A percentile compares a stretch with the other conserved stretches of the same genome.
phyloP scores from a whole-genome alignment of 2,888 invertebrate species.

The Melanostoma mellinum region DNA sequence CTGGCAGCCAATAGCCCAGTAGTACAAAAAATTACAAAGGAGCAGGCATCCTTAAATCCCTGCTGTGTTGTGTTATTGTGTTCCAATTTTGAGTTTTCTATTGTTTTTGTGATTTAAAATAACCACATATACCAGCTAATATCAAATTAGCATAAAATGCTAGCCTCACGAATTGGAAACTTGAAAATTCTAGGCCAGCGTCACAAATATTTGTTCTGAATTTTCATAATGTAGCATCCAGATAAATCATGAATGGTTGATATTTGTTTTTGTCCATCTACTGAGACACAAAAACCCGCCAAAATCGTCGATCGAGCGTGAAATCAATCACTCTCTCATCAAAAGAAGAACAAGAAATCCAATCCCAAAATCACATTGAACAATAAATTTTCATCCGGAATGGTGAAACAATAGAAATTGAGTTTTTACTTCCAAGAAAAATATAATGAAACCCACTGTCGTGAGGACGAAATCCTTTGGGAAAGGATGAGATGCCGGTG shows the following conservation, averaged over 20 bases:
- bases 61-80: conserved; percentile 49
- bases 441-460: conserved; percentile 53
- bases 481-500: conserved; percentile 7
- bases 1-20: background rate
- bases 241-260: background rate
- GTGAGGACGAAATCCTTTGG: conserved; percentile 9
- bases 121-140: background rate
- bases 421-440: conserved; percentile 59
- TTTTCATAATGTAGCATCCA: background rate
- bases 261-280: background rate
- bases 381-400: conserved; percentile 49
- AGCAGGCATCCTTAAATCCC: conserved; percentile 29
- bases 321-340: conserved; percentile 70
- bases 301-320: conserved; percentile 58
- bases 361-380: conserved; percentile 39
- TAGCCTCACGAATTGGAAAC: background rate
- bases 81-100: conserved; percentile 19
- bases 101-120: conserved; percentile 5
- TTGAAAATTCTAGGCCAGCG: background rate
- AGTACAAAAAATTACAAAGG: background rate
- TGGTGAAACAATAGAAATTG: conserved; percentile 58
- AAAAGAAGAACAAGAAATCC: background rate
- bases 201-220: background rate
- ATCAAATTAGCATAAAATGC: conserved; percentile 17
- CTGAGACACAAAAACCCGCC: conserved; percentile 45